Percentiles rank a stretch among this genome's conserved stretches.
phyloP scores from a whole-genome alignment of 2,888 invertebrate genomes.

The Campoletis raptor region DNA sequence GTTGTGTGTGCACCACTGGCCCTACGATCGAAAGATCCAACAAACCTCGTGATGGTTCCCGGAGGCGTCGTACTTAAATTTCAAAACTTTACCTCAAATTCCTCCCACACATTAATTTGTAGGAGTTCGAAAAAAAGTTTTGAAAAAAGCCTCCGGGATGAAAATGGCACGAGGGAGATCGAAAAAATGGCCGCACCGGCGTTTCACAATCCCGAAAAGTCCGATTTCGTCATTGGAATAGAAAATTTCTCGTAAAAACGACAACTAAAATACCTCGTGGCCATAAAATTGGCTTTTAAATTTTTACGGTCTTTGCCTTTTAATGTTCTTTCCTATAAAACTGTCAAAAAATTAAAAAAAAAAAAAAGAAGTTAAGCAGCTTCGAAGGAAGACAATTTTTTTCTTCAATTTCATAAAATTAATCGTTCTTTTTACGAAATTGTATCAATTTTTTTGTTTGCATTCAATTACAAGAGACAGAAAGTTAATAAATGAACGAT shows the following conservation, averaged over 20 bases:
- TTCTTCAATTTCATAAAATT: too few species aligned
- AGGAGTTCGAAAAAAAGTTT: slow-evolving; percentile 22
- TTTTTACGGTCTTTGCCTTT: too few species aligned
- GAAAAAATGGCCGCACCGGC: background rate
- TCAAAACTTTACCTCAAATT: slow-evolving; percentile 55
- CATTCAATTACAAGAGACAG: background rate
- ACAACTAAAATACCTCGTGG: too few species aligned
- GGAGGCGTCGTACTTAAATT: slow-evolving; percentile 53
- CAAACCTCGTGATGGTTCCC: slow-evolving; percentile 52
- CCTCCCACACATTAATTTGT: background rate
- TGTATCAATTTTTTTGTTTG: background rate
- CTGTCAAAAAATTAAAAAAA: too few species aligned
- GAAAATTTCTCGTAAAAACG: background rate
- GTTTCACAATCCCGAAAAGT: background rate
- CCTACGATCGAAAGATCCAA: slow-evolving; percentile 13
- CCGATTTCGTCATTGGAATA: background rate
- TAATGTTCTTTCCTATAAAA: too few species aligned
- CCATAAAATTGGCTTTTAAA: too few species aligned
- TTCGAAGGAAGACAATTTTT: too few species aligned
- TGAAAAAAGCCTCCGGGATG: slow-evolving; percentile 5
- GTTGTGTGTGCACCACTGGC: too few species aligned
- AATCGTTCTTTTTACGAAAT: too few species aligned
- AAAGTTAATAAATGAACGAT: background rate
- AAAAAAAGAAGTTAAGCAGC: too few species aligned
- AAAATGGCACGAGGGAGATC: background rate